A percentile compares a stretch with the other conserved stretches of the same genome.
These are phyloP conservation scores for Pheosia gnoma DNA, from an alignment of 2,888 invertebrate genomes.

Conservation along the genomic window DNA sequence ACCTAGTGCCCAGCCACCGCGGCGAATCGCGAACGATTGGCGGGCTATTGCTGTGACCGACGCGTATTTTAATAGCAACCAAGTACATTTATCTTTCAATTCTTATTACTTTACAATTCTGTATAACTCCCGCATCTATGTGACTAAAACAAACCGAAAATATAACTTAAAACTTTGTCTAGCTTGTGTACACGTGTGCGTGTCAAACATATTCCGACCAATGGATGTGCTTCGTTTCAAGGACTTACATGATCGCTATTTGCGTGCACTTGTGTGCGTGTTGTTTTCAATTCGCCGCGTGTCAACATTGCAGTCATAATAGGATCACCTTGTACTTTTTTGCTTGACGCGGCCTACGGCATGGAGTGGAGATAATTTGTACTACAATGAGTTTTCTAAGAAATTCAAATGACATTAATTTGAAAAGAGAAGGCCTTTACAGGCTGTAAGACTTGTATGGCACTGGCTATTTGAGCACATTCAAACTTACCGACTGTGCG, in stretches of 20 bases:
- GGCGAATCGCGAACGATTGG: slow-evolving; percentile 43
- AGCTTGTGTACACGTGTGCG: slow-evolving; percentile 11
- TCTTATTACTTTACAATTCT: slow-evolving; percentile 16
- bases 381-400: slow-evolving; percentile 1
- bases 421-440: too few relatives aligned
- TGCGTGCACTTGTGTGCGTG: slow-evolving; percentile 18
- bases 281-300: slow-evolving; percentile 44
- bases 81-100: slow-evolving; percentile 30
- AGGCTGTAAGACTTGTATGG: too few relatives aligned
- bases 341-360: slow-evolving; percentile 16
- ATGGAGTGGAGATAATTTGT: slow-evolving; percentile 32
- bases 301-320: slow-evolving; percentile 30
- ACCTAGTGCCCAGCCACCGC: slow-evolving; percentile 34
- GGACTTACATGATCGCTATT: slow-evolving; percentile 32
- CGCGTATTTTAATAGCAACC: slow-evolving; percentile 32
- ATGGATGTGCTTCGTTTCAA: slow-evolving; percentile 38
- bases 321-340: slow-evolving; percentile 21
- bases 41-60: slow-evolving; percentile 39
- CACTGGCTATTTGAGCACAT: too few relatives aligned
- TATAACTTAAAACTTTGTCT: slow-evolving; percentile 21
- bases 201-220: slow-evolving; percentile 30
- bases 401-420: neutral
- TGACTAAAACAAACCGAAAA: slow-evolving; percentile 14
- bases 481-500: too few relatives aligned
- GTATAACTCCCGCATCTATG: slow-evolving; percentile 20